Evolutionary conservation across 2,113 vertebrate species (phyloP), one percentile per base, ranked within the genome.

Genomic region (Sprattus sprattus): DNA sequence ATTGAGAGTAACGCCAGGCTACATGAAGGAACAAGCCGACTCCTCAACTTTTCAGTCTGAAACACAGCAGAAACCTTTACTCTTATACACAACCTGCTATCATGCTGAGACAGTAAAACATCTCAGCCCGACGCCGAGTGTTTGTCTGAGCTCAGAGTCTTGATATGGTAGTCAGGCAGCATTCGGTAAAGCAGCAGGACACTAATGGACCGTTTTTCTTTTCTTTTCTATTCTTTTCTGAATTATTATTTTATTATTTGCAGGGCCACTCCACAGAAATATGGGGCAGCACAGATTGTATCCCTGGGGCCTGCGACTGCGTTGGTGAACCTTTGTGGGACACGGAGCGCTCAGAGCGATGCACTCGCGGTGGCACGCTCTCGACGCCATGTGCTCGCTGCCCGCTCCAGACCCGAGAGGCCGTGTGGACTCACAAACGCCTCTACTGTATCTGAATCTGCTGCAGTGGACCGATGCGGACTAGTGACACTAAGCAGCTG

Each of bases 201-300:
- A 90, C 91, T 88, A 90, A 89, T 92, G 89, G 81, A 85, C 89
- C 39, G 11, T 39, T 78, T 39, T 47, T 81, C 45, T 83, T 8
- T 85, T 84, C 39, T 18, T 11, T 32, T 25, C 25, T 67, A 7
- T 28, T 20, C 0, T 81, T 83, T 83, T 13, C n/a, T 28, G 39
- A 39, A 39, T 39, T 39, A 39, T 13, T 13, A 25, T 32, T 28
- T 67, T 45, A 6, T 44, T 83, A 44, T 18, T 86, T 82, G 81
- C 85, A 88, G 88, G 88, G 91, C 87, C 45, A 75, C 82, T 86
- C 81, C 81, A 87, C 81, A 87, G 88, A 83, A 89, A 92, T 93
- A 87, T 92, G 91, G 93, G 91, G 81, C 92, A 89, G 89, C 25
- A 60, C 91, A 90, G 91, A 93, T 89, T 54, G 89, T 88, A 82